Conservation (phyloP, 2,797 vertebrate species). For the Cyclura pinguis region DNA sequence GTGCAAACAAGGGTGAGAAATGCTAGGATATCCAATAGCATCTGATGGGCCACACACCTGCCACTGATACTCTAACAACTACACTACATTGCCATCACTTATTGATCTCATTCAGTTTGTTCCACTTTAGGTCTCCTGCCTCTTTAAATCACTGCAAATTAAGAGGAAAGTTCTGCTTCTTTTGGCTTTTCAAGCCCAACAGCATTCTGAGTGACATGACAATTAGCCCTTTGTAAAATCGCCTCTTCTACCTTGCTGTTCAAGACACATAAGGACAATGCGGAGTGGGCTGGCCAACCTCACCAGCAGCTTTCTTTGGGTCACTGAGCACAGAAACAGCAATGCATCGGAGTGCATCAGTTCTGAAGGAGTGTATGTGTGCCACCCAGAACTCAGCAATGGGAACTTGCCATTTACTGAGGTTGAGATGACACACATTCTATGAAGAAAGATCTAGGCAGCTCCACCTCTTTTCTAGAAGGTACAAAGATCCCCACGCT, state of each 20-base stretch:
- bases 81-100: too few species aligned
- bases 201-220: slow-evolving; percentile 16
- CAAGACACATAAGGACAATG: too few species aligned
- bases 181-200: slow-evolving; percentile 7
- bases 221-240: slow-evolving; percentile 1
- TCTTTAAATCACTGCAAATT: neutral
- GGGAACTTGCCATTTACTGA: neutral
- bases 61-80: too few species aligned
- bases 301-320: neutral
- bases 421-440: neutral
- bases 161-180: neutral
- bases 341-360: neutral
- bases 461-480: slow-evolving; percentile 4
- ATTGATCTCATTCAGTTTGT: neutral
- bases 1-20: too few species aligned
- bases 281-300: neutral
- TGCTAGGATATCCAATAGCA: too few species aligned
- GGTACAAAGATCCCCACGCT: neutral
- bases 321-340: neutral
- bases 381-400: neutral
- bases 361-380: neutral
- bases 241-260: neutral
- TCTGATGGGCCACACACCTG: too few species aligned
- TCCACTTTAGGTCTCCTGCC: neutral
- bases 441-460: neutral